Percentiles rank a stretch among this genome's conserved stretches.
Evolutionary conservation across 2,113 vertebrate species (phyloP).

Genomic region (mouse (Mus musculus)): DNA sequence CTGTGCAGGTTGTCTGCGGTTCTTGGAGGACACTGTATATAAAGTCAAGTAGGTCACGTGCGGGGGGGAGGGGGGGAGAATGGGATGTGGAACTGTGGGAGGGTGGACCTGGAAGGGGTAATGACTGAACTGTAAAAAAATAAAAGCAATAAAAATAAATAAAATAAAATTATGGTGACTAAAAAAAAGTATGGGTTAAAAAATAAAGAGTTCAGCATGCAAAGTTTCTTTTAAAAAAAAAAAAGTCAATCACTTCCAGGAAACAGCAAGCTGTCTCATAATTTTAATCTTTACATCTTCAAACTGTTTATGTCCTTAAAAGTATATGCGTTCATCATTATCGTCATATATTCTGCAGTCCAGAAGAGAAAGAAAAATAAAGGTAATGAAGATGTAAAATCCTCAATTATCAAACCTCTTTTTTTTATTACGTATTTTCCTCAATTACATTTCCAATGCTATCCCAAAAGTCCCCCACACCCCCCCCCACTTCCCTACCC

Average conservation of each 20-base stretch:
- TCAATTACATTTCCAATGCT: too few relatives aligned
- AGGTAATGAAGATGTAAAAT: not conserved
- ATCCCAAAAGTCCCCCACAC: too few relatives aligned
- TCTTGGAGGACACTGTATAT: not conserved
- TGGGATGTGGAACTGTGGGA: too few relatives aligned
- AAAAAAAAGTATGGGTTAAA: not conserved
- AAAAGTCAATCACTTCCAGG: not conserved
- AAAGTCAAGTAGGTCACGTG: not conserved
- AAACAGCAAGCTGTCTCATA: conserved; percentile 3
- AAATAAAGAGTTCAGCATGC: not conserved
- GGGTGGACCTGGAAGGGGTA: too few relatives aligned
- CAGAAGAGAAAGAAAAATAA: conserved; percentile 21
- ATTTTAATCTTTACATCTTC: conserved; percentile 31
- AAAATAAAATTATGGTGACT: not conserved
- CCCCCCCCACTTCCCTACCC: too few relatives aligned
- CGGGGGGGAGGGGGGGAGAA: too few relatives aligned
- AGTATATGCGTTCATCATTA: not conserved
- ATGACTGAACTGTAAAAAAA: not conserved
- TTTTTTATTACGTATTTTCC: too few relatives aligned
- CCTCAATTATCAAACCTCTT: not conserved
- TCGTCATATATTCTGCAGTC: not conserved
- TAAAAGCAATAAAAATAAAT: not conserved
- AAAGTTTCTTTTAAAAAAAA: not conserved
- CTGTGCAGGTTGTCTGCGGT: not conserved
- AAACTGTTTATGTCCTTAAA: conserved; percentile 20